Evolutionary conservation across 37 sponge, comb jelly and placozoan genomes (phyloP).

Genomic region (Mnemiopsis leidyi): DNA sequence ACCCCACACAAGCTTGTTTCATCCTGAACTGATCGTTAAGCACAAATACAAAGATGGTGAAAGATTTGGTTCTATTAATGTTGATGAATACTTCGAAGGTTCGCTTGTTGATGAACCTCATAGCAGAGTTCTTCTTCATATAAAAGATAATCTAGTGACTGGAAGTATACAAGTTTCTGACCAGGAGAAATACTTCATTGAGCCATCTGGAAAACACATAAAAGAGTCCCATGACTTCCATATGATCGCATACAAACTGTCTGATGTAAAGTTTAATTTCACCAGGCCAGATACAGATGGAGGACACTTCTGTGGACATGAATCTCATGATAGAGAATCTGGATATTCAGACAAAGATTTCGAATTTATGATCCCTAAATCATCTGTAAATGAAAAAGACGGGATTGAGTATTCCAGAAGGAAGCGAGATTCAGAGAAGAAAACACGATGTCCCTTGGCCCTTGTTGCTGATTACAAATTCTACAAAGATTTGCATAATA

Average conservation of each 20-base stretch:
- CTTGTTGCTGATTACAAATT: slow-evolving; percentile 73
- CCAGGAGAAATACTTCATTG: slow-evolving; percentile 54
- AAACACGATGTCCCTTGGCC: slow-evolving; percentile 68
- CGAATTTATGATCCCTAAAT: slow-evolving; percentile 21
- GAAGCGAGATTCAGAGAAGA: background rate
- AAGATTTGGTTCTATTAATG: background rate
- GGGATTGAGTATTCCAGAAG: slow-evolving; percentile 7
- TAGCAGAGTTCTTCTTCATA: slow-evolving; percentile 29
- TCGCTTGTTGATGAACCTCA: slow-evolving; percentile 1
- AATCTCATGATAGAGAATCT: background rate
- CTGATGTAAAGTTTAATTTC: slow-evolving; percentile 70
- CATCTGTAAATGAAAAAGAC: background rate
- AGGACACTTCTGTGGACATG: slow-evolving; percentile 31
- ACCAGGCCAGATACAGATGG: background rate
- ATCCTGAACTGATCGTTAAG: slow-evolving; percentile 19
- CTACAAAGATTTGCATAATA: slow-evolving; percentile 48
- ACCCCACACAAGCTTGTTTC: slow-evolving; percentile 35
- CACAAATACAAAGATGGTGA: background rate
- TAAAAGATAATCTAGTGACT: slow-evolving; percentile 3
- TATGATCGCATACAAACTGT: slow-evolving; percentile 74
- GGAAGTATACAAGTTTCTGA: background rate
- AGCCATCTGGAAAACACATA: slow-evolving; percentile 70
- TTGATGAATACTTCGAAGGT: slow-evolving; percentile 33
- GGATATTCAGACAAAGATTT: slow-evolving; percentile 16
- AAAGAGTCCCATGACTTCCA: slow-evolving; percentile 75